phyloP scores from a whole-genome alignment of 2,888 invertebrate genomes.

The Blastobasis adustella region DNA sequence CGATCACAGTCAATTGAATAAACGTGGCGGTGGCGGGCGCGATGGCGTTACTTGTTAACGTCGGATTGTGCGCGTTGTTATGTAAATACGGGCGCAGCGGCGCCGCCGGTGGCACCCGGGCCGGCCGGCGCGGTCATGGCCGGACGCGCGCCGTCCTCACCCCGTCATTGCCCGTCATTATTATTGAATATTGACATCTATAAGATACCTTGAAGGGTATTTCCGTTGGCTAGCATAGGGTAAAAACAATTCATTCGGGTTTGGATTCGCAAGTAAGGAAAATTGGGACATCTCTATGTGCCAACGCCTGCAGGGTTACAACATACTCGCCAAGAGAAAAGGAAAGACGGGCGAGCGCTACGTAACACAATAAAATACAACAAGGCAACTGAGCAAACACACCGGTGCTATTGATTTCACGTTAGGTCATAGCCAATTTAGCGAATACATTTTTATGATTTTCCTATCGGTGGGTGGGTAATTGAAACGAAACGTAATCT shows the following conservation, averaged over 20 bases:
- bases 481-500: constrained; percentile 41
- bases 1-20: constrained; percentile 65
- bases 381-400: too few species aligned
- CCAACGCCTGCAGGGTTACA: too few species aligned
- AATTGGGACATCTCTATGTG: too few species aligned
- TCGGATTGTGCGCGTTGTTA: constrained; percentile 43
- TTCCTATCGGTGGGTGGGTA: constrained; percentile 39
- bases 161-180: constrained; percentile 9
- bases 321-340: too few species aligned
- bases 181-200: constrained; percentile 7
- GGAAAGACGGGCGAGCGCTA: too few species aligned
- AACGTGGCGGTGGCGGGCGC: constrained; percentile 42
- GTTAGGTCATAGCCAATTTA: constrained; percentile 37
- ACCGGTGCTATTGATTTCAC: constrained; percentile 20
- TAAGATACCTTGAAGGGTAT: too few species aligned
- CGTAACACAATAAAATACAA: too few species aligned
- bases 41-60: constrained; percentile 27
- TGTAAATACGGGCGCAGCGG: constrained; percentile 43
- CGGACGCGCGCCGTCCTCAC: constrained; percentile 27
- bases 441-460: constrained; percentile 44
- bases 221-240: too few species aligned
- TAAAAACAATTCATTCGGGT: too few species aligned
- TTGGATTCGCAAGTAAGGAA: too few species aligned
- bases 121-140: constrained; percentile 4
- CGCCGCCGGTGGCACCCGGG: constrained; percentile 1